A percentile compares a stretch with the other conserved stretches of the same genome.
Conservation (phyloP, 2,113 vertebrate genomes). For the Octodon degus region DNA sequence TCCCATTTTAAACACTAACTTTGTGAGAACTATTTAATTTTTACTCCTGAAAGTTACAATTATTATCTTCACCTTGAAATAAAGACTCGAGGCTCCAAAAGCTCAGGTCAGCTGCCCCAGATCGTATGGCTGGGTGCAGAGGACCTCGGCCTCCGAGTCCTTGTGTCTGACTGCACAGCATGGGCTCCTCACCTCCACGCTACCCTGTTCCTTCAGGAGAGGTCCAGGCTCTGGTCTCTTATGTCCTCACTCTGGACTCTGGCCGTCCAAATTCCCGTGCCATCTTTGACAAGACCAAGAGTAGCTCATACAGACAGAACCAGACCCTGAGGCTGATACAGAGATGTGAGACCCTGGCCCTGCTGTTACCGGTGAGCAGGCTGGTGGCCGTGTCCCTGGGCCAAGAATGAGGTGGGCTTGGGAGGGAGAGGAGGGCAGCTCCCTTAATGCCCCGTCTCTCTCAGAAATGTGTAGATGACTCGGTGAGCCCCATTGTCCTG, state of each 20-base stretch:
- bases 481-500: constrained; percentile 76
- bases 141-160: neutral
- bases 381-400: neutral
- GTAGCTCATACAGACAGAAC: neutral
- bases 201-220: constrained; percentile 50
- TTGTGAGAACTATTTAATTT: constrained; percentile 25
- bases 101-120: neutral
- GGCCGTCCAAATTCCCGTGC: neutral
- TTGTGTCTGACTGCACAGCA: neutral
- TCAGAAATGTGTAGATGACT: constrained; percentile 77
- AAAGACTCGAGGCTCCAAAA: neutral
- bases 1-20: neutral
- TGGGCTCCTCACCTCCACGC: neutral
- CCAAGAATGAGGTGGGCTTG: neutral
- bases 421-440: neutral
- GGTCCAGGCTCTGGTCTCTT: constrained; percentile 59
- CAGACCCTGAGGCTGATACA: neutral
- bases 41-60: neutral
- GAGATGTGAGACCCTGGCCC: constrained; percentile 64
- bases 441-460: neutral
- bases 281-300: constrained; percentile 67
- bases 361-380: constrained; percentile 71
- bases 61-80: constrained; percentile 34
- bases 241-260: constrained; percentile 76
- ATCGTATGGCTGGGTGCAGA: neutral